phyloP scores from a whole-genome alignment of 2,888 invertebrate genomes.

The Quadroppia sp. region DNA sequence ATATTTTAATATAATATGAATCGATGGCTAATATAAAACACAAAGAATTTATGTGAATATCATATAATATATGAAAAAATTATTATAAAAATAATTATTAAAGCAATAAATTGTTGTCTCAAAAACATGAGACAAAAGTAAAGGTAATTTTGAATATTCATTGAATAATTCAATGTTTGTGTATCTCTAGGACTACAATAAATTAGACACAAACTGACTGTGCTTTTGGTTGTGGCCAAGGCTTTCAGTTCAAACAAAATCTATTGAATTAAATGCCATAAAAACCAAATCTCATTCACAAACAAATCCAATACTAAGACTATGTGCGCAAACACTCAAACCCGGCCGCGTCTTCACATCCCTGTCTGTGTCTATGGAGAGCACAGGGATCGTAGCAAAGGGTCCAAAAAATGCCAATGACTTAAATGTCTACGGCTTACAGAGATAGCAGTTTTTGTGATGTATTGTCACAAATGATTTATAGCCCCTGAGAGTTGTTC shows the following conservation, averaged over 20 bases:
- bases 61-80: no score
- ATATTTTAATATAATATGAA: no score
- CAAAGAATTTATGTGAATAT: no score
- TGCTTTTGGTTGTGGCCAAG: background rate
- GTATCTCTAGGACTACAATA: background rate
- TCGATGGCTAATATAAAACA: no score
- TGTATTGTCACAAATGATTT: constrained; percentile 34
- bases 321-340: background rate
- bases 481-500: constrained; percentile 11
- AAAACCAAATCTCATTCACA: background rate
- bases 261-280: background rate
- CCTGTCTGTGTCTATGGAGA: no score
- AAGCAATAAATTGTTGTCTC: no score
- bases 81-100: no score
- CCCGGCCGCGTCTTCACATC: background rate
- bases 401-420: no score
- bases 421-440: background rate
- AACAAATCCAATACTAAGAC: background rate
- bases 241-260: background rate
- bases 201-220: background rate
- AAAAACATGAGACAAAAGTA: no score
- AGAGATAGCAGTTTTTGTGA: background rate
- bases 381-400: no score
- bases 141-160: background rate
- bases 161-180: background rate